Evolutionary conservation across 2,888 invertebrate genomes (phyloP), one percentile per base, ranked within the genome.

Genomic region (Heliconius erato): DNA sequence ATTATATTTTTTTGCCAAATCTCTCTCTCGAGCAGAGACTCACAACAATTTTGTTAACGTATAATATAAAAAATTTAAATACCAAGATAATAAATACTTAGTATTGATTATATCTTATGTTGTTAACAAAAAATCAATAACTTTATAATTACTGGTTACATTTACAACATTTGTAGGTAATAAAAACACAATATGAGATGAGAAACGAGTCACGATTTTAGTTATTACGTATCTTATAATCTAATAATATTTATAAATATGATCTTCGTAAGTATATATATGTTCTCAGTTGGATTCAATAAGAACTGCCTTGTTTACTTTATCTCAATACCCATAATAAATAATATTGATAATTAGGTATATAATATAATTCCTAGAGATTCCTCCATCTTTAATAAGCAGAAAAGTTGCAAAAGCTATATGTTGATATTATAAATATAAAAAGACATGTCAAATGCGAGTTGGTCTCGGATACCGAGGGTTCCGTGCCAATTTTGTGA

Each of bases 121-220:
- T 54, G 54, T 54, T 6, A 54, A 23, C 54, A 54, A 23, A 54
- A 54, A 54, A 54, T 54, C 54, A 23, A 54, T 54, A 7, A 54
- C 54, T 54, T 54, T 11, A 49, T 40, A 72, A 72, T 26, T 72
- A 49, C 72, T 19, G 9, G 26, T 49, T 44, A 26, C 26, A 49
- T 72, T 26, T 72, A 14, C 71, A 71, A 35, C 71, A 44, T 40
- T 71, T 23, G 40, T 40, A 44, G 5, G 19, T 23, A 19, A 14
- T 44, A 44, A 44, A n/a, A 40, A 44, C 44, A 44, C 72, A 16
- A 28, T 16, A 49, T 44, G 71, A 16, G 40, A 71, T 71, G 71
- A 44, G 40, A 71, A 26, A 72, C 72, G 16, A 72, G 72, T 72
- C 72, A 72, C 72, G 72, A 72, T 49, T n/a, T 49, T 49, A 72